These are phyloP conservation scores for Cherax quadricarinatus DNA, from an alignment of 1,140 invertebrate genomes.

Conservation along the genomic window DNA sequence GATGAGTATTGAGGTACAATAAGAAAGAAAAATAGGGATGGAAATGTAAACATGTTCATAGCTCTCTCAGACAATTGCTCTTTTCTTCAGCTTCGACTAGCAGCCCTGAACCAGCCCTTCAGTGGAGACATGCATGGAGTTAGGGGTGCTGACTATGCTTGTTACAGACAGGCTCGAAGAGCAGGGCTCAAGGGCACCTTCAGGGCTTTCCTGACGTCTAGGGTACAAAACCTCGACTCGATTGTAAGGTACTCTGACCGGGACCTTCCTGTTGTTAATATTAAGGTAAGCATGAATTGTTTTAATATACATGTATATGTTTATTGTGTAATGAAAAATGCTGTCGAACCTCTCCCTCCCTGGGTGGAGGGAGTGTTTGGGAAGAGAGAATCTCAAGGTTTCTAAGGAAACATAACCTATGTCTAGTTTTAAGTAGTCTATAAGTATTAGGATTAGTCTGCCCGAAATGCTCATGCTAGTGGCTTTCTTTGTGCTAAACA, in stretches of 20 bases:
- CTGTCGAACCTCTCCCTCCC: too few relatives aligned
- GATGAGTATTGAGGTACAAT: too few relatives aligned
- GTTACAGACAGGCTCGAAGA: slow-evolving; percentile 92
- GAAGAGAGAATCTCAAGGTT: not conserved
- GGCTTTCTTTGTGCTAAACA: too few relatives aligned
- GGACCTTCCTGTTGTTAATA: slow-evolving; percentile 94
- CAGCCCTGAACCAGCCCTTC: slow-evolving; percentile 93
- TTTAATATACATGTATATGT: not conserved
- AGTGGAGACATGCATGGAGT: slow-evolving; percentile 94
- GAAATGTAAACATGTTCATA: too few relatives aligned
- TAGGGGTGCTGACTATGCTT: slow-evolving; percentile 93
- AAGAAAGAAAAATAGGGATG: too few relatives aligned
- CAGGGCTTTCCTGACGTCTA: slow-evolving; percentile 92
- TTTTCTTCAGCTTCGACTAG: slow-evolving; percentile 86
- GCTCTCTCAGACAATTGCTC: not conserved
- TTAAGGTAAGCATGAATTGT: slow-evolving; percentile 79
- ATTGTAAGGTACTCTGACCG: slow-evolving; percentile 91
- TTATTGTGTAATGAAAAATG: not conserved
- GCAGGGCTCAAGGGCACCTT: slow-evolving; percentile 93
- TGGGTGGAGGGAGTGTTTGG: too few relatives aligned
- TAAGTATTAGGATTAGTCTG: too few relatives aligned
- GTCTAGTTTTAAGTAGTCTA: too few relatives aligned
- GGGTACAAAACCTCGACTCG: slow-evolving; percentile 93
- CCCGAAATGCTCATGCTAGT: too few relatives aligned
- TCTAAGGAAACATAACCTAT: too few relatives aligned